Conservation (phyloP, 2,888 invertebrate species). For the Timema podura region DNA sequence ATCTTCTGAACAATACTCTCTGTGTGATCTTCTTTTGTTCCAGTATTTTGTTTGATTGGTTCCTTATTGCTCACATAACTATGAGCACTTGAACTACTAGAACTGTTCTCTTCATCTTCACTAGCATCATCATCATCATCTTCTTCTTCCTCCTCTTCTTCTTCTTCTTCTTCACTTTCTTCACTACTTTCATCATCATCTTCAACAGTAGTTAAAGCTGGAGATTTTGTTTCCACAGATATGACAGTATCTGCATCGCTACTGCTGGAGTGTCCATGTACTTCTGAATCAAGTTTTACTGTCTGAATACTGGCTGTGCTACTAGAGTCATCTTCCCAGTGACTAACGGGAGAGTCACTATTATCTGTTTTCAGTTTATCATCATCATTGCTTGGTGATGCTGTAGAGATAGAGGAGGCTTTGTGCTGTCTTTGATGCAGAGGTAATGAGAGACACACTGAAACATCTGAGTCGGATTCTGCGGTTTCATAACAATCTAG, state of each 20-base stretch:
- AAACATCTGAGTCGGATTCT: constrained; percentile 32
- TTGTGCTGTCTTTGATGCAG: constrained; percentile 18
- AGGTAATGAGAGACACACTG: constrained; percentile 31
- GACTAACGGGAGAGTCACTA: constrained; percentile 29
- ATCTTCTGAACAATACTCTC: constrained; percentile 29
- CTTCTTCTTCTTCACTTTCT: constrained; percentile 23
- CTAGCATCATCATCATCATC: constrained; percentile 36
- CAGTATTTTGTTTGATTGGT: not conserved
- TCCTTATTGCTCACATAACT: constrained; percentile 1
- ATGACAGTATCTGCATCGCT: constrained; percentile 27
- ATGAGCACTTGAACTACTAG: constrained; percentile 4
- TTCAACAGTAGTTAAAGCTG: constrained; percentile 8
- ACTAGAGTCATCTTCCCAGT: constrained; percentile 39
- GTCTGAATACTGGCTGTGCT: constrained; percentile 38
- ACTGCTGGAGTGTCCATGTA: constrained; percentile 22
- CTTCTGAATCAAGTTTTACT: constrained; percentile 27
- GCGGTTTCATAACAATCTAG: constrained; percentile 25
- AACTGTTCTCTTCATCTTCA: constrained; percentile 24
- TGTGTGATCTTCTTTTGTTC: constrained; percentile 24
- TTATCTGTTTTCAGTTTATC: constrained; percentile 28
- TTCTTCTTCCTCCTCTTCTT: constrained; percentile 27
- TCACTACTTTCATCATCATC: constrained; percentile 27
- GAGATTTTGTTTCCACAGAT: not conserved
- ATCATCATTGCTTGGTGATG: constrained; percentile 32
- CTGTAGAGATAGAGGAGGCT: constrained; percentile 9